A percentile compares a stretch with the other conserved stretches of the same genome.
phyloP scores from a whole-genome alignment of 2,888 invertebrate species.

The Dugesia japonica region DNA sequence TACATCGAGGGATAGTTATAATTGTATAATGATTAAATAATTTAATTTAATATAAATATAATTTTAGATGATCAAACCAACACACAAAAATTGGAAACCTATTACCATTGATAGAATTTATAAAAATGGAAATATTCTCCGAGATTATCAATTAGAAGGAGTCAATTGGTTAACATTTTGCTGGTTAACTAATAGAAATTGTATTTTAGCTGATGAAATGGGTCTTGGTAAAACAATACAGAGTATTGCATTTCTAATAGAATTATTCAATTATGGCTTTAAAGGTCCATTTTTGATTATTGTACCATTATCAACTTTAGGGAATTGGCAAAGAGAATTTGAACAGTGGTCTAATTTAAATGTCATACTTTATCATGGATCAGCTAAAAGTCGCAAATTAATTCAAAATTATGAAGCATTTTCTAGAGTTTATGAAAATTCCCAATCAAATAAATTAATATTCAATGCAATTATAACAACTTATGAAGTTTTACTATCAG shows the following conservation, averaged over 20 bases:
- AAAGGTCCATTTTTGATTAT: constrained; percentile 88
- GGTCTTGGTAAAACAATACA: constrained; percentile 97
- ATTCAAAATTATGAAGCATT: constrained; percentile 92
- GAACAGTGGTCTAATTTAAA: constrained; percentile 97
- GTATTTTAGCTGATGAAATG: constrained; percentile 98
- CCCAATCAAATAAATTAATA: constrained; percentile 52
- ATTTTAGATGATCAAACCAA: not conserved
- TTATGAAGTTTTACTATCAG: constrained; percentile 92
- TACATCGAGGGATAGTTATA: no score
- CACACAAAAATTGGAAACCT: constrained; percentile 3
- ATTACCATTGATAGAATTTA: constrained; percentile 55
- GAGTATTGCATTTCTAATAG: constrained; percentile 75
- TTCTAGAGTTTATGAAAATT: constrained; percentile 64
- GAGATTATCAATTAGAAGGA: constrained; percentile 93
- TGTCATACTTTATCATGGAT: constrained; percentile 83
- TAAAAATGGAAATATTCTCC: constrained; percentile 73
- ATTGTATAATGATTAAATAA: no score
- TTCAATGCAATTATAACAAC: constrained; percentile 95
- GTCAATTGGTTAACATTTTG: constrained; percentile 94
- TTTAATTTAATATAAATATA: no score
- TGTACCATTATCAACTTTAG: constrained; percentile 91
- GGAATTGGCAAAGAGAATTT: constrained; percentile 98
- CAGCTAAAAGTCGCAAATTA: constrained; percentile 76
- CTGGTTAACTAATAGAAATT: constrained; percentile 88
- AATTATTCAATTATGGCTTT: constrained; percentile 64